Evolutionary conservation across 2,888 invertebrate species (phyloP), one percentile per base, ranked within the genome.

Genomic region (Phrixothrix hirtus): DNA sequence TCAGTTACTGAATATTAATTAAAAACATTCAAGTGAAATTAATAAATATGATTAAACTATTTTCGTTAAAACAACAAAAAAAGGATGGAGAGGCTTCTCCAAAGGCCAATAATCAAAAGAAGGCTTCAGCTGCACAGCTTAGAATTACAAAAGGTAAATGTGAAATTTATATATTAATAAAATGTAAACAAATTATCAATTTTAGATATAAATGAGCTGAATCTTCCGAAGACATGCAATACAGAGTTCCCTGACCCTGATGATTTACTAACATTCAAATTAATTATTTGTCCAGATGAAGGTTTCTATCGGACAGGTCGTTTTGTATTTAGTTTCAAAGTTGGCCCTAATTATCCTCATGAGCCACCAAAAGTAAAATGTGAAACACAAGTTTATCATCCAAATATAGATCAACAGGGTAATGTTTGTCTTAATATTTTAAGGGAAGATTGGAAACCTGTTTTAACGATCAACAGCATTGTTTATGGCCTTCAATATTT

Each of bases 301-400:
- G 96, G 96, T 43, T 96, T 95, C 77, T 97, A 97, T 76, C 86
- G 89, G 81, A 89, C 90, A 64, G 97, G 97, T 53, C 82, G 90
- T 74, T 98, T 98, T 79, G 84, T 89, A 66, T 98, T 98, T 83
- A 95, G 92, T 79, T 98, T 98, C 81, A 93, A 92, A 83, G 92
- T 98, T 72, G 95, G 95, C 64, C 94, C 94, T 70, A 95, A 92
- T 78, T 98, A 98, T 78, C 97, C 97, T 17, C 97, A 97, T 72
- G 96, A 97, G 76, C 95, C 97, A 32, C 97, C 97, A 12, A 98
- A 98, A 80, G 97, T 98, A 21, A 97, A 97, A 78, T 97, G 97
- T 79, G 95, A 94, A 79, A 96, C 96, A 31, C 89, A 91, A 73
- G 95, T 97, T 38, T 98, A 97, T 77, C 97, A 98, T 78, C 97